Evolutionary conservation across 2,797 vertebrate species (phyloP).

Genomic region (Platyrinchus mystaceus): DNA sequence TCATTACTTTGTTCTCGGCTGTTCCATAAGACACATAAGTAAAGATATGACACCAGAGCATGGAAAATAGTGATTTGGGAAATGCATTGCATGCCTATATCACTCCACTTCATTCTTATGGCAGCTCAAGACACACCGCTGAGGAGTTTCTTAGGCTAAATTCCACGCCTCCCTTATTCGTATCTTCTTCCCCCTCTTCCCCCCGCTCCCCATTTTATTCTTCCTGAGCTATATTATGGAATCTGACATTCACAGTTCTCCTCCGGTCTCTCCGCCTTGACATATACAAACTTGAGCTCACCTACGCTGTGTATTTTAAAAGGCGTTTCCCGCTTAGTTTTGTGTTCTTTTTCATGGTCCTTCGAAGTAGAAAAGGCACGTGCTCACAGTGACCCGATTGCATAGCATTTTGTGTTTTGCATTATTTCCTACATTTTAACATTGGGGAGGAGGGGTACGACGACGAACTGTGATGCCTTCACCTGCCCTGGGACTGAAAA

Average conservation of each 20-base stretch:
- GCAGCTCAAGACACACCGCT: not conserved
- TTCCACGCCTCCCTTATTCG: rapidly evolving
- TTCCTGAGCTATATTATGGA: not conserved
- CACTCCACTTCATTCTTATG: not conserved
- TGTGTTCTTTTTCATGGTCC: not conserved
- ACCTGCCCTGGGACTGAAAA: not conserved
- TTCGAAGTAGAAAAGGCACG: not conserved
- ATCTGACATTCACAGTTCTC: not conserved
- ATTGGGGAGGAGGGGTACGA: not conserved
- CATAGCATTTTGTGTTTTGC: not conserved
- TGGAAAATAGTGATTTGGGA: not conserved
- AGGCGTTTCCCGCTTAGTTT: not conserved
- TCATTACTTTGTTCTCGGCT: not conserved
- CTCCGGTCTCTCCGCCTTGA: not conserved
- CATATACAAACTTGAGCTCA: not conserved
- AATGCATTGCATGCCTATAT: rapidly evolving
- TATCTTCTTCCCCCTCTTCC: too few species aligned
- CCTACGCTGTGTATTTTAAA: not conserved
- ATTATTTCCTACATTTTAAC: not conserved
- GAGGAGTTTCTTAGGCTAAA: not conserved
- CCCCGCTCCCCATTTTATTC: not conserved
- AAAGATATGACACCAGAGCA: not conserved
- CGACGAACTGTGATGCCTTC: not conserved
- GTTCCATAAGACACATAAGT: not conserved
- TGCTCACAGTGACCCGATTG: not conserved